Percentiles rank a stretch among this genome's conserved stretches.
Evolutionary conservation across 2,113 vertebrate species (phyloP).

Genomic region (Garra rufa): DNA sequence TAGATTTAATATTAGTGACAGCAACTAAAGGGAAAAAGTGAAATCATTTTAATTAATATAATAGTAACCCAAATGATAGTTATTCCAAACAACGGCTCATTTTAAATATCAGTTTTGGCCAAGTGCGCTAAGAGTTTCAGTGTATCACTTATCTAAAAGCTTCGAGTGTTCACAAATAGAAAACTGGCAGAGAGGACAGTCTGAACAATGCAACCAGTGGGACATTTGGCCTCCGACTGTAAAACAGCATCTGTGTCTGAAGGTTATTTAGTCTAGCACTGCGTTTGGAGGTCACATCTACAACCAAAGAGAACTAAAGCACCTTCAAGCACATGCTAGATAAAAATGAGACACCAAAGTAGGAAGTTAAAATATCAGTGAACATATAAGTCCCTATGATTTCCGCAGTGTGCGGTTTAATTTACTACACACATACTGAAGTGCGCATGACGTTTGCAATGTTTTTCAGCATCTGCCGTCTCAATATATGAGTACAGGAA

Average conservation of each 20-base stretch:
- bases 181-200: conserved; percentile 29
- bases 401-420: too few relatives aligned
- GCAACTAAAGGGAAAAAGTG: too few relatives aligned
- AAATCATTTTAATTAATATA: neutral
- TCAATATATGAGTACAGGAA: too few relatives aligned
- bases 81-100: neutral
- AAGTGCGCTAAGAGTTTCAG: neutral
- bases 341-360: neutral
- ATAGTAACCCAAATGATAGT: neutral
- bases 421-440: too few relatives aligned
- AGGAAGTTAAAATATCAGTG: neutral
- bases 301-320: neutral
- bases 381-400: too few relatives aligned
- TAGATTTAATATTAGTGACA: neutral
- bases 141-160: neutral
- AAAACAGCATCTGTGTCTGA: neutral
- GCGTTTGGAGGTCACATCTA: neutral
- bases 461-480: too few relatives aligned
- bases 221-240: conserved; percentile 1
- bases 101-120: neutral
- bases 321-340: neutral
- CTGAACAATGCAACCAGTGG: conserved; percentile 9
- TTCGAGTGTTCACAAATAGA: neutral
- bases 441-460: too few relatives aligned
- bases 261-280: neutral